phyloP scores from a whole-genome alignment of 2,797 vertebrate genomes.

The Propithecus deckenii region DNA sequence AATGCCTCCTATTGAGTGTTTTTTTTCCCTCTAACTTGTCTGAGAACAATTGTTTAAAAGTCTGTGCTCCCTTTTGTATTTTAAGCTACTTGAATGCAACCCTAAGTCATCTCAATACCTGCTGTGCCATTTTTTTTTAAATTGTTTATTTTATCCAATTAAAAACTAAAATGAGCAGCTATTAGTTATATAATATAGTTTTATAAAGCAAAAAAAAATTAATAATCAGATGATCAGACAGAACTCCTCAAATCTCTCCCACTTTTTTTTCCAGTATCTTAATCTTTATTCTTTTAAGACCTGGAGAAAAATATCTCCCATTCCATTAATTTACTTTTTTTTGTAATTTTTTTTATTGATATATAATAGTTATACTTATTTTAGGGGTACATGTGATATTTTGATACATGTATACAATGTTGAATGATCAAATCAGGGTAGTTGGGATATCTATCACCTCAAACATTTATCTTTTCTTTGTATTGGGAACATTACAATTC shows the following conservation, averaged over 20 bases:
- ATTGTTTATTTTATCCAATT: not conserved
- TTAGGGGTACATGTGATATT: not conserved
- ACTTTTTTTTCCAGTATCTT: not conserved
- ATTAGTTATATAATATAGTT: not conserved
- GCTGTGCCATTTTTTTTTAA: not conserved
- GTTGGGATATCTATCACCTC: not conserved
- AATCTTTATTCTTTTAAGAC: not conserved
- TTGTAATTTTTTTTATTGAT: not conserved
- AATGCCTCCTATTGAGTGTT: not conserved
- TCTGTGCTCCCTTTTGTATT: not conserved
- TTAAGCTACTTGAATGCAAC: not conserved
- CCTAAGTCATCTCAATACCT: not conserved
- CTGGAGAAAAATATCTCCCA: not conserved
- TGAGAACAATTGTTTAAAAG: not conserved
- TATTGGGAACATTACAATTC: not conserved
- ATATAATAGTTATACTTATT: not conserved
- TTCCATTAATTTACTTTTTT: not conserved
- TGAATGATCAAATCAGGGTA: not conserved
- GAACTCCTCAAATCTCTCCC: not conserved
- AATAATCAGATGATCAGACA: not conserved
- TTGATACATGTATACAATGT: not conserved
- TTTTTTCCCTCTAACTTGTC: not conserved
- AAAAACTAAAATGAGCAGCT: not conserved
- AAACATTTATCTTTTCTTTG: not conserved
- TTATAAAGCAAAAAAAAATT: not conserved